phyloP scores from a whole-genome alignment of 2,888 invertebrate species.

The Leptarthrus brevirostris region DNA sequence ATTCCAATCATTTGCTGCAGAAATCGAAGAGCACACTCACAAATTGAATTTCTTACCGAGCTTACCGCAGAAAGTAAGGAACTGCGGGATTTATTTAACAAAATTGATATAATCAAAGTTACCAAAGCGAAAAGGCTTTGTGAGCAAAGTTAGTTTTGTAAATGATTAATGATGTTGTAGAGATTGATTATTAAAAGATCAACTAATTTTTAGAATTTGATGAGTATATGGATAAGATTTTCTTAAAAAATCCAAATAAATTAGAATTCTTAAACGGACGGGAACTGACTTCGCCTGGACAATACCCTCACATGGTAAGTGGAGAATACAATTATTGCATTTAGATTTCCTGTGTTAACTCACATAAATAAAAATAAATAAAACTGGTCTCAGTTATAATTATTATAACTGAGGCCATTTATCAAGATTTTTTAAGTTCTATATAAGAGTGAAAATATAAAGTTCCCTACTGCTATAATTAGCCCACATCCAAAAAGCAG shows the following conservation, averaged over 20 bases:
- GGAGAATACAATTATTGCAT: not conserved
- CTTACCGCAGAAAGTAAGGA: not conserved
- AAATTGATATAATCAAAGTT: constrained; percentile 10
- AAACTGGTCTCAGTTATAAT: too few relatives aligned
- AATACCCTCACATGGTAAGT: constrained; percentile 37
- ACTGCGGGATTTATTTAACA: not conserved
- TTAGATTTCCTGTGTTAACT: not conserved
- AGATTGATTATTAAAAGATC: not conserved
- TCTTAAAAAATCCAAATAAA: not conserved
- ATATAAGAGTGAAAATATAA: too few relatives aligned
- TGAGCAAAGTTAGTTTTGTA: constrained; percentile 13
- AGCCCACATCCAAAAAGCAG: too few relatives aligned
- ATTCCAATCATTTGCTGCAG: constrained; percentile 27
- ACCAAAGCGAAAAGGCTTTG: not conserved
- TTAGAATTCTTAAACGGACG: constrained; percentile 5
- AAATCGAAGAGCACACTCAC: not conserved
- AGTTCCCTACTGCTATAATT: too few relatives aligned
- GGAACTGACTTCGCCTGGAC: not conserved
- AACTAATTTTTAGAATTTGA: constrained; percentile 12
- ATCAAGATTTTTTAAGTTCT: too few relatives aligned
- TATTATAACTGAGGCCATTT: too few relatives aligned
- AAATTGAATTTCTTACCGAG: not conserved
- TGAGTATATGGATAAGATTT: constrained; percentile 18
- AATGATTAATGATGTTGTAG: not conserved
- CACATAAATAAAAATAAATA: not conserved